phyloP scores from a whole-genome alignment of 2,797 vertebrate species.

The Mormyrops attenuatus region DNA sequence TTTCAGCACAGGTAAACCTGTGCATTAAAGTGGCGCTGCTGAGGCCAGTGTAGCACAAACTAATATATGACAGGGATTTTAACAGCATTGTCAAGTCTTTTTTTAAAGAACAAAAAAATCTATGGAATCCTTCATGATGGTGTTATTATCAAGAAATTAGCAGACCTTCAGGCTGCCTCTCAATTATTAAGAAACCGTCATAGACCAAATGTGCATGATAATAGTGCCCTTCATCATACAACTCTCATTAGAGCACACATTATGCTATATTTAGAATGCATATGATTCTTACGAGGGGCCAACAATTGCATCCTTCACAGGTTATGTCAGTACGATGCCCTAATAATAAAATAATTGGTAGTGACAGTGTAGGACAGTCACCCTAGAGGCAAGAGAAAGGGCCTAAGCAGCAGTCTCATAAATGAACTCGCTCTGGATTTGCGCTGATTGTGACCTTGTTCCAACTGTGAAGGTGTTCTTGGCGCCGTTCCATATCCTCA shows the following conservation, averaged over 20 bases:
- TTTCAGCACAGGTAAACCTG: neutral
- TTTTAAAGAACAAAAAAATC: too few relatives aligned
- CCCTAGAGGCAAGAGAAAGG: conserved; percentile 29
- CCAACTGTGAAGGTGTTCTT: conserved; percentile 31
- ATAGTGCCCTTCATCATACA: neutral
- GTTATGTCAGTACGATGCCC: conserved; percentile 3
- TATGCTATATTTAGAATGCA: neutral
- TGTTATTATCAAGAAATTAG: neutral
- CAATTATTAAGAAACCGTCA: neutral
- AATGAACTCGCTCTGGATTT: conserved; percentile 44
- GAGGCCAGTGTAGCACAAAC: neutral
- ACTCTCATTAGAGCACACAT: neutral
- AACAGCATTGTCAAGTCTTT: neutral
- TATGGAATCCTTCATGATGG: neutral
- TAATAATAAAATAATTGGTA: neutral
- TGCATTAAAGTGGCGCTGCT: neutral
- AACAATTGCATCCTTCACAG: neutral
- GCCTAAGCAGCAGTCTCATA: conserved; percentile 33
- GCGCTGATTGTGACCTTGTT: conserved; percentile 37
- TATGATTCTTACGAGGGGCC: neutral
- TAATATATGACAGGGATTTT: neutral
- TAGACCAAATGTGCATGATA: neutral
- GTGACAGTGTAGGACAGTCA: conserved; percentile 21
- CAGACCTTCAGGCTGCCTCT: neutral
- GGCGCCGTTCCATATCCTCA: conserved; percentile 35